Percentiles rank a stretch among this genome's conserved stretches.
Conservation (phyloP, 2,113 vertebrate genomes). For the Festucalex cinctus region DNA sequence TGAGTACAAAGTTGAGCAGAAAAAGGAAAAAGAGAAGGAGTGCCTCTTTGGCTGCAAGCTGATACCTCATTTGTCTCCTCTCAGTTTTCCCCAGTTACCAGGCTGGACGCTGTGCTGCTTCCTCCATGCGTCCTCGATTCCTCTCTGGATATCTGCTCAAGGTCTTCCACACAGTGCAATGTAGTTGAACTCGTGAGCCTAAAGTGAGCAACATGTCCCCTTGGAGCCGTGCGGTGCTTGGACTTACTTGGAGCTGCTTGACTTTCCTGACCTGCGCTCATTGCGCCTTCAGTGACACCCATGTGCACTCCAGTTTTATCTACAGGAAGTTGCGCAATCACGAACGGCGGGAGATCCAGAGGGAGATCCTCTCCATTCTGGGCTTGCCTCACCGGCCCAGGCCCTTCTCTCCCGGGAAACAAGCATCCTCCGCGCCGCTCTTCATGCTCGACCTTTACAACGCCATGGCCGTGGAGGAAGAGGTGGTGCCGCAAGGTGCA, state of each 20-base stretch:
- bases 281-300: constrained; percentile 88
- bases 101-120: constrained; percentile 21
- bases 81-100: background rate
- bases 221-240: constrained; percentile 75
- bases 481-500: constrained; percentile 75
- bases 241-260: constrained; percentile 86
- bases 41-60: constrained; percentile 29
- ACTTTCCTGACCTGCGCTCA: constrained; percentile 82
- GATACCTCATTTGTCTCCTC: constrained; percentile 28
- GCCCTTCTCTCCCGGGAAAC: constrained; percentile 94
- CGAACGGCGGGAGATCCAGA: constrained; percentile 95
- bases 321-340: constrained; percentile 97
- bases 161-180: constrained; percentile 40
- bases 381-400: constrained; percentile 95
- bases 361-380: constrained; percentile 98
- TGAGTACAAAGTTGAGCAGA: constrained; percentile 38
- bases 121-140: constrained; percentile 36
- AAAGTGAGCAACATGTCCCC: constrained; percentile 52
- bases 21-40: constrained; percentile 30
- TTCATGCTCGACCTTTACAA: constrained; percentile 99
- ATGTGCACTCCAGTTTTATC: constrained; percentile 99
- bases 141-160: constrained; percentile 10
- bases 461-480: constrained; percentile 92
- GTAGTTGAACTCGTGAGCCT: constrained; percentile 49
- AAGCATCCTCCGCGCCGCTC: constrained; percentile 94